Evolutionary conservation across 2,113 vertebrate genomes (phyloP), one percentile per base, ranked within the genome.

Genomic region (Phrynosoma platyrhinos): DNA sequence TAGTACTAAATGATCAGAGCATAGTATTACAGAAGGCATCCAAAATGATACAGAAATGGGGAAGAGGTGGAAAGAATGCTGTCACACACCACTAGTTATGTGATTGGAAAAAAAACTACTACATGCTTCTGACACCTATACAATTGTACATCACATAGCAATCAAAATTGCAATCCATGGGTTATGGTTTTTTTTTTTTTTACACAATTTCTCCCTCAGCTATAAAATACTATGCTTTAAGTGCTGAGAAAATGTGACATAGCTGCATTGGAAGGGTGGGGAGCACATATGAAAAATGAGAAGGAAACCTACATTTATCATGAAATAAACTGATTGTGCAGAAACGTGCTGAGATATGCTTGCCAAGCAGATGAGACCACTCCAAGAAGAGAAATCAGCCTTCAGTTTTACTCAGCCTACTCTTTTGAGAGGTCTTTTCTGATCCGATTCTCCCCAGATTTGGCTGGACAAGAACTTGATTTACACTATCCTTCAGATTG

Each of bases 291-390:
- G 25, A 52, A 16, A 68, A 69, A 68, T 30, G 58, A 83, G 74
- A 69, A 40, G 83, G 62, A 88, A 55, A 71, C 78, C 62, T 14
- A 40, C 53, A 83, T 40, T 88, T 83, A 83, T 53, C 66, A 62
- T 53, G 21, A 62, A 78, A 53, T 69, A 69, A 88, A 77, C 40
- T 68, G 74, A 76, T 82, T 68, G 30, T 83, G 40, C 21, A 40
- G 30, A 77, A 77, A 68, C 40, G 21, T 84, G 83, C 74, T 92
- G 74, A 91, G 86, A 66, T 7, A 3, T 69, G 89, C 74, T 74
- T 82, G 83, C 77, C 91, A 92, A 89, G 72, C 82, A 89, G 84
- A 92, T 88, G 87, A 47, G 25, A 40, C 40, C 86, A 90, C 86
- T 86, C 88, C 75, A 85, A 86, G 88, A 93, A 68, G 53, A 83